These are phyloP conservation scores for Merluccius polli DNA, from an alignment of 2,797 vertebrate genomes.

Conservation along the genomic window DNA sequence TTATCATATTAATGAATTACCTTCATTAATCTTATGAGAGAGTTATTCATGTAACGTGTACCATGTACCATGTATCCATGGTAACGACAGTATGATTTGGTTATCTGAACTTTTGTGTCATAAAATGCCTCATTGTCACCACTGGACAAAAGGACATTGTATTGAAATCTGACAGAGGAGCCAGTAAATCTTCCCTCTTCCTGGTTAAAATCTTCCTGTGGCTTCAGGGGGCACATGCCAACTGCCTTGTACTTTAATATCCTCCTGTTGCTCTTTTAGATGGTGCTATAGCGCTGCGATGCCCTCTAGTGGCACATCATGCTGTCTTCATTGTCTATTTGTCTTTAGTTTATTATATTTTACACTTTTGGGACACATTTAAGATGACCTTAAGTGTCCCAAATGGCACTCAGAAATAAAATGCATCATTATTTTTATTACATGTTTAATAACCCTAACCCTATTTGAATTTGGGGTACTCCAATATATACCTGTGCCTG, in stretches of 20 bases:
- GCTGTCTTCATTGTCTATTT: background rate
- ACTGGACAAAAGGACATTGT: background rate
- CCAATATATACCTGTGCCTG: background rate
- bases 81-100: background rate
- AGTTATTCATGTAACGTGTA: too few species aligned
- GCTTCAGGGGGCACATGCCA: conserved; percentile 13
- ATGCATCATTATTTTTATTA: too few species aligned
- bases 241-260: conserved; percentile 9
- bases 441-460: background rate
- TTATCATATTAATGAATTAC: background rate
- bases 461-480: background rate
- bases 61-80: too few species aligned
- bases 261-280: conserved; percentile 6
- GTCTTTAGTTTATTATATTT: background rate
- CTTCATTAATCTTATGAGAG: background rate
- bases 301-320: conserved; percentile 35
- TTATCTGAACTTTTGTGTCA: background rate
- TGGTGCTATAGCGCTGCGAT: background rate
- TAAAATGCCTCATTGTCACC: background rate
- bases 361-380: background rate
- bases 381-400: too few species aligned
- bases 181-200: conserved; percentile 4
- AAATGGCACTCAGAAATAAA: background rate
- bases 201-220: conserved; percentile 1
- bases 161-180: background rate